Base-by-base conservation (phyloP, 2,797 vertebrate species). In the Ptychobarbus kaznakovi region DNA sequence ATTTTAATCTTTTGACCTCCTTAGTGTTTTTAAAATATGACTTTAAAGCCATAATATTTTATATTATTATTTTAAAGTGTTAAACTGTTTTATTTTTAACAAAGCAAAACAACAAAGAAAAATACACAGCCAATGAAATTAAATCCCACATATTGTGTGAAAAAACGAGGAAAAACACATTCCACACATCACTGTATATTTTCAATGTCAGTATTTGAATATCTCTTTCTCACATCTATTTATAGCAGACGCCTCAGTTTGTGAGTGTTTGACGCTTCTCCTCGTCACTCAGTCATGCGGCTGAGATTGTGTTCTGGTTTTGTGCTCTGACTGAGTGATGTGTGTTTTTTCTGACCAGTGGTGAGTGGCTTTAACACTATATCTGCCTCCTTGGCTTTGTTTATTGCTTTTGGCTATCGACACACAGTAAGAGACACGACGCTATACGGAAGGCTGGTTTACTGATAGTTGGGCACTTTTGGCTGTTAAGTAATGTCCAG, bases 291-390 rank as follows among this genome's bases (percentile, higher is more conserved):
- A 58, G 20, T 84, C 35, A 2, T 40, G 82, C 68, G 73, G 73
- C 15, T 12, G 63, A n/a, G 40, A 78, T 25, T 44, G 82, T 79
- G 77, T 88, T 87, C 65, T 84, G 82, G 44, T 78, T 84, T 68
- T 58, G 63, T 69, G 49, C 38, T 44, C 25, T 58, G 63, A 78
- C 40, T 70, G 82, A 84, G 51, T 78, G 82, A 78, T 58, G 74
- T 78, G 76, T 84, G 82, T 84, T 78, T 78, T 78, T 38, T 84
- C 44, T 75, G 10, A 83, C 42, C 12, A 22, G 58, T 40, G 42
- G 13, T 75, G 58, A 83, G 58, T 65, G 81, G 28, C n/a, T 84
- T 77, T 84, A 74, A 77, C 73, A 53, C 16, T n/a, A 51, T 66
- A 40, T 75, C 61, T 28, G 74, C 63, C 82, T 5, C 63, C 20